phyloP scores from a whole-genome alignment of 2,113 vertebrate species.

The Syngnathus scovelli region DNA sequence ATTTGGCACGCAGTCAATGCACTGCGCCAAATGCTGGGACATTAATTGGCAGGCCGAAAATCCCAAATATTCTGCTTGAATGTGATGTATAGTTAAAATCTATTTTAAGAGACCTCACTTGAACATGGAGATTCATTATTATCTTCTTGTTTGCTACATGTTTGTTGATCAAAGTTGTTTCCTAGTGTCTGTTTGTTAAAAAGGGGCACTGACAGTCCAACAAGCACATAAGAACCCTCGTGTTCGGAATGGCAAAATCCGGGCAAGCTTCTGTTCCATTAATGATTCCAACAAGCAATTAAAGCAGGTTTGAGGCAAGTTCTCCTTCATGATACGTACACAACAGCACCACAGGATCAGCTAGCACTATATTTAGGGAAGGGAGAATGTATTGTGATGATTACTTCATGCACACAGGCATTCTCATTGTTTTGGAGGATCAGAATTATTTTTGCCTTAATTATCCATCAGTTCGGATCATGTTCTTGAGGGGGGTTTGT shows the following conservation, averaged over 20 bases:
- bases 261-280: conserved; percentile 45
- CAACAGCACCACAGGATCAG: conserved; percentile 24
- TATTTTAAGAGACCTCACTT: conserved; percentile 60
- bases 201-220: conserved; percentile 55
- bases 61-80: conserved; percentile 59
- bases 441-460: conserved; percentile 65
- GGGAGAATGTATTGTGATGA: conserved; percentile 2
- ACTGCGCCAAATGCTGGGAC: conserved; percentile 47
- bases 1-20: conserved; percentile 56
- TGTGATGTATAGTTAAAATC: conserved; percentile 59
- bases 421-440: conserved; percentile 49
- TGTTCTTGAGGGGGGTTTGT: conserved; percentile 59
- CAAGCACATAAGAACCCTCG: conserved; percentile 22
- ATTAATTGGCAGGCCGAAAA: conserved; percentile 67
- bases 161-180: conserved; percentile 65
- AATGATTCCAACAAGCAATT: conserved; percentile 64
- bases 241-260: conserved; percentile 12
- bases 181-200: conserved; percentile 61
- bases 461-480: conserved; percentile 66
- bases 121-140: conserved; percentile 64
- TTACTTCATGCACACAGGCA: conserved; percentile 16
- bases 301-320: conserved; percentile 48
- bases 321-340: conserved; percentile 44
- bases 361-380: conserved; percentile 49
- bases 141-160: conserved; percentile 66